Percentiles rank a stretch among this genome's conserved stretches.
phyloP scores from a whole-genome alignment of 2,888 invertebrate genomes.

The Hypena proboscidalis region DNA sequence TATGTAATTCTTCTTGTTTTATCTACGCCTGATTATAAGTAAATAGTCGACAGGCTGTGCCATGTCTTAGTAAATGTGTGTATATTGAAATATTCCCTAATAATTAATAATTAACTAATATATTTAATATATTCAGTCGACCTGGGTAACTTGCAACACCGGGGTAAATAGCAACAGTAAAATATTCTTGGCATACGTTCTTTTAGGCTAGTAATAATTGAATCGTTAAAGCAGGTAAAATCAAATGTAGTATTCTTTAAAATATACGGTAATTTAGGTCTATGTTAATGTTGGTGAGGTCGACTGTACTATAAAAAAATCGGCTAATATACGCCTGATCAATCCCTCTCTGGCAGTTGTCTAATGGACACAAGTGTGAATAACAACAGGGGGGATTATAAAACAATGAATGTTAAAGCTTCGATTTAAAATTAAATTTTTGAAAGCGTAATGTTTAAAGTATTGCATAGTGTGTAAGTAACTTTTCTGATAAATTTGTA shows the following conservation, averaged over 20 bases:
- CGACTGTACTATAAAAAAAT: constrained; percentile 14
- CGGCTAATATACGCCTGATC: constrained; percentile 33
- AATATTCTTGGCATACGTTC: too few species aligned
- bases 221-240: too few species aligned
- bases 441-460: constrained; percentile 44
- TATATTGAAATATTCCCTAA: constrained; percentile 53
- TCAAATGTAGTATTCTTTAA: constrained; percentile 5
- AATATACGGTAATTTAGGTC: constrained; percentile 10
- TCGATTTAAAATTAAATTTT: constrained; percentile 50
- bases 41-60: constrained; percentile 62
- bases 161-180: too few species aligned
- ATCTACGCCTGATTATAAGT: constrained; percentile 41
- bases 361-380: constrained; percentile 12
- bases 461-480: constrained; percentile 60
- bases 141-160: neutral
- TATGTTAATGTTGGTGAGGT: too few species aligned
- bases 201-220: too few species aligned
- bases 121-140: constrained; percentile 35
- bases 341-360: constrained; percentile 28
- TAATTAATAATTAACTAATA: constrained; percentile 45
- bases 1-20: constrained; percentile 34
- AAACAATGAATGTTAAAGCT: constrained; percentile 59
- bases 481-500: constrained; percentile 24
- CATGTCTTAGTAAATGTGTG: constrained; percentile 65
- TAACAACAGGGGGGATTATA: constrained; percentile 40